A percentile compares a stretch with the other conserved stretches of the same genome.
Conservation (phyloP, 2,113 vertebrate species). For the Rhinolophus sinicus region DNA sequence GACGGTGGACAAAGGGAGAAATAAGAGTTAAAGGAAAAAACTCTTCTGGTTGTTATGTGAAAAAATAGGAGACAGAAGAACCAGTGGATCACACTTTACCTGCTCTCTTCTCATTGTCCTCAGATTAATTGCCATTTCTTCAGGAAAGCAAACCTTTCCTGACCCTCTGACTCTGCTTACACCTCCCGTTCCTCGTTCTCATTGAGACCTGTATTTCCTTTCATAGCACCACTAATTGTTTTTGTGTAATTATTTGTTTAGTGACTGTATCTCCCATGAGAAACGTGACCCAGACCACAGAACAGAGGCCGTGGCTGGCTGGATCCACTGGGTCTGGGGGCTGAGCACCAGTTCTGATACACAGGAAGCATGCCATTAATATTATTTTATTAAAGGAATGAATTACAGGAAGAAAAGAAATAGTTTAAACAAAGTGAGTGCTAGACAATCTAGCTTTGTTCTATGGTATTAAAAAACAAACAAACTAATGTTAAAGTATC, state of each 20-base stretch:
- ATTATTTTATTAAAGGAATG: conserved; percentile 6
- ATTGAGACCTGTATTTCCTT: background rate
- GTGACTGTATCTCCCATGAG: background rate
- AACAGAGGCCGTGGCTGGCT: background rate
- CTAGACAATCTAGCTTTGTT: background rate
- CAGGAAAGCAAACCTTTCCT: background rate
- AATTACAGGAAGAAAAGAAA: conserved; percentile 10
- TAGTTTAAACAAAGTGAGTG: background rate
- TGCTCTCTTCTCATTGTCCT: background rate
- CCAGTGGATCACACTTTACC: too few relatives aligned
- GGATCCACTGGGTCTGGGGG: background rate
- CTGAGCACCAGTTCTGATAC: background rate
- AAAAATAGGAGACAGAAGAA: background rate
- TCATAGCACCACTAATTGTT: too few relatives aligned
- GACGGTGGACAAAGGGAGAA: background rate
- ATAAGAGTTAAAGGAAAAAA: background rate
- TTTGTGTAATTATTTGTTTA: background rate
- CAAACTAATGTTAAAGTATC: background rate
- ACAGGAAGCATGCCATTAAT: background rate
- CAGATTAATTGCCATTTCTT: background rate
- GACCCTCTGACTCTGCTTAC: background rate
- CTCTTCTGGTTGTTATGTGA: background rate
- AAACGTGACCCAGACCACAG: background rate
- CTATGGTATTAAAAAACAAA: background rate
- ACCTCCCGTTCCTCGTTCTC: background rate